Base-by-base conservation (phyloP, 2,113 vertebrate species). In the Glaucomys volans region DNA sequence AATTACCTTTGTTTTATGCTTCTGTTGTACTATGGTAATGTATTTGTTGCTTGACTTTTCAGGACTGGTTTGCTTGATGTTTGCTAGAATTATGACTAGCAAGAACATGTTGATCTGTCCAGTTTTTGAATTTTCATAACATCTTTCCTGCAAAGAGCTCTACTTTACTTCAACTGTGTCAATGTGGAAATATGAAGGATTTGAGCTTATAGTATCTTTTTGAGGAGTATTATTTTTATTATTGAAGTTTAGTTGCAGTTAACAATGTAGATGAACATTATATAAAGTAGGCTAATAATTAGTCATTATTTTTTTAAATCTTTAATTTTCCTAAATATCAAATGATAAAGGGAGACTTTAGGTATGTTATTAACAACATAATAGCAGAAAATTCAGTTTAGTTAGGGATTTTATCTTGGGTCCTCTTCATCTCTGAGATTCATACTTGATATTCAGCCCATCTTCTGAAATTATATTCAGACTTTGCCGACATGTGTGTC, bases 31-130 rank as follows among this genome's bases (percentile, higher is more conserved):
- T 35, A 2, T 66, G 12, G 0, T 76, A 28, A 44, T 81, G 14
- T 76, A n/a, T 92, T 92, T 87, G 42, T n/a, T 72, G 7, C 42
- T 75, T 75, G 62, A 37, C 8, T 59, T 59, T 86, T 91, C 64
- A 81, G 35, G 4, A 62, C 54, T 47, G 26, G 4, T 35, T 93
- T 95, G 24, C 62, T 4, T 79, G 91, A n/a, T 37, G 30, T 76
- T 96, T 86, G 71, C 28, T 91, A 57, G 71, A 93, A 77, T 80
- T 75, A n/a, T 91, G 50, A 62, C n/a, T n/a, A n/a, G n/a, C n/a
- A n/a, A n/a, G n/a, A n/a, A n/a, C 66, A 47, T 62, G n/a, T 77
- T 72, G 26, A 13, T 69, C 52, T 18, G 18, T 95, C 37, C 69
- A 83, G 35, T 81, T 94, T 20, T 37, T 54, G 30, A 94, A 44